phyloP scores from a whole-genome alignment of 2,888 invertebrate genomes.

The Clusia tigrina region DNA sequence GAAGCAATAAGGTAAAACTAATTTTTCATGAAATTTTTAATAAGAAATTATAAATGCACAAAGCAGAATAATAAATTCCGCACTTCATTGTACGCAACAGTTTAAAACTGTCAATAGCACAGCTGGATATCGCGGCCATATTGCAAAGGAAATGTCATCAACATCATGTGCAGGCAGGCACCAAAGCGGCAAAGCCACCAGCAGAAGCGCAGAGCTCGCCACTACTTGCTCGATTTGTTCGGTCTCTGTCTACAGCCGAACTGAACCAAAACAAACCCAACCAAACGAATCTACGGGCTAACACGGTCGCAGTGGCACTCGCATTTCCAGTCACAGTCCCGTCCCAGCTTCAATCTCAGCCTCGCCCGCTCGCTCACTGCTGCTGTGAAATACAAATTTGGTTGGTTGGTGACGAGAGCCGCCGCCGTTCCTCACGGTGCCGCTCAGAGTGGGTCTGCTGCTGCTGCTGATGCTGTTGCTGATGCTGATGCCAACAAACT shows the following conservation, averaged over 20 bases:
- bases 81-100: slow-evolving; percentile 23
- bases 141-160: slow-evolving; percentile 6
- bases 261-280: too few species aligned
- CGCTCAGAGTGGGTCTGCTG: too few species aligned
- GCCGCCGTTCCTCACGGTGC: not conserved
- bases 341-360: not conserved
- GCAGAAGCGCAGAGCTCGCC: too few species aligned
- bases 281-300: too few species aligned
- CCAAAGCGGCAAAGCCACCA: not conserved
- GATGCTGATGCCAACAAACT: slow-evolving; percentile 10
- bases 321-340: not conserved
- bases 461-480: too few species aligned
- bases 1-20: not conserved
- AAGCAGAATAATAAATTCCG: slow-evolving; percentile 19
- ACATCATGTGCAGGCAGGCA: not conserved
- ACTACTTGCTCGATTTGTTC: too few species aligned
- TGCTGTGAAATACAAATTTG: not conserved
- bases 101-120: slow-evolving; percentile 26
- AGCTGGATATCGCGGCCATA: slow-evolving; percentile 25
- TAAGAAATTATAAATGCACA: slow-evolving; percentile 5
- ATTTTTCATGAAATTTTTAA: not conserved
- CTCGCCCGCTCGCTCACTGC: not conserved
- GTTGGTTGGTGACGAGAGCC: not conserved
- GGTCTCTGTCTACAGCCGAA: too few species aligned
- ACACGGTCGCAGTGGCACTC: too few species aligned